Conservation (phyloP, 2,888 invertebrate genomes). For the Parthenolecanium corni region DNA sequence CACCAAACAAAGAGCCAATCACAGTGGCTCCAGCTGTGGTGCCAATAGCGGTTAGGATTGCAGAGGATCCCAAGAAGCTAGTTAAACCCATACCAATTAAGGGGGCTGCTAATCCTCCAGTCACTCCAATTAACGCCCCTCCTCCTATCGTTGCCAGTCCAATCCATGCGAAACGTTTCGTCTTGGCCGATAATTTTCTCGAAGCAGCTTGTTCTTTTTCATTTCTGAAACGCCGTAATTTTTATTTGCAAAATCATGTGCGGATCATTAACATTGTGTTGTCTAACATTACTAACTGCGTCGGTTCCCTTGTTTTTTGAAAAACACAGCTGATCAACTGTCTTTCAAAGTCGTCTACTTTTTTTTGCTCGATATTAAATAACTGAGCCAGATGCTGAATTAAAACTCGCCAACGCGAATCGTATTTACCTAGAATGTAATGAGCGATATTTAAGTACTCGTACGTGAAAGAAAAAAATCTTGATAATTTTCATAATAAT, state of each 20-base stretch:
- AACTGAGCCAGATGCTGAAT: slow-evolving; percentile 45
- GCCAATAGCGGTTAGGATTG: slow-evolving; percentile 41
- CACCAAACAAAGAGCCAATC: slow-evolving; percentile 52
- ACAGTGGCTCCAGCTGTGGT: slow-evolving; percentile 45
- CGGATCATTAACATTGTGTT: slow-evolving; percentile 6
- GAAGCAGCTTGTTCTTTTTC: slow-evolving; percentile 42
- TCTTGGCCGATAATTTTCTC: slow-evolving; percentile 44
- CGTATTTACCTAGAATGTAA: slow-evolving; percentile 46
- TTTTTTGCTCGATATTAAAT: slow-evolving; percentile 44
- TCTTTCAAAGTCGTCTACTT: slow-evolving; percentile 49
- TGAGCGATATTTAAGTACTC: background rate
- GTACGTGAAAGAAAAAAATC: background rate
- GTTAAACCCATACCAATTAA: slow-evolving; percentile 46
- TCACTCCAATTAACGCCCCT: slow-evolving; percentile 51
- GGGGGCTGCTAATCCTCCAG: slow-evolving; percentile 56
- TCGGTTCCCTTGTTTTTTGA: slow-evolving; percentile 36
- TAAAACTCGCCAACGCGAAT: slow-evolving; percentile 49
- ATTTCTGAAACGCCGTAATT: slow-evolving; percentile 39
- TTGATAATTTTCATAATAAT: background rate
- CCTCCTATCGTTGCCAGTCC: slow-evolving; percentile 54
- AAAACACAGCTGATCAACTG: slow-evolving; percentile 44
- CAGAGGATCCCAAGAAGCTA: slow-evolving; percentile 41
- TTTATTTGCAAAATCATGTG: background rate
- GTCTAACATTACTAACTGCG: slow-evolving; percentile 39
- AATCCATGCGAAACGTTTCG: slow-evolving; percentile 50